Conservation (phyloP, 1,140 invertebrate species). For the Drosophila setifemur region DNA sequence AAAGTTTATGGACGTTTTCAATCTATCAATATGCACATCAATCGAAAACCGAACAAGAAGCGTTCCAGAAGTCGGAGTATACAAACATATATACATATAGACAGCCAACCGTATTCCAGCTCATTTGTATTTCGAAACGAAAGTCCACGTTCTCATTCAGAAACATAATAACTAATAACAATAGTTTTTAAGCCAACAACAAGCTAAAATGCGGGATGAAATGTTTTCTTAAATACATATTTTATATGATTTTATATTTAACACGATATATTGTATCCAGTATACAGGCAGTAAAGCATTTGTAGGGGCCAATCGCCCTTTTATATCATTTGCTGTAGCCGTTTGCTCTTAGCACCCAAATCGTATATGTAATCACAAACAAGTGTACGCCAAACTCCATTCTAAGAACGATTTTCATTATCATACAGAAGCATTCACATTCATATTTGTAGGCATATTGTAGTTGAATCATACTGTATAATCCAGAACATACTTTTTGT, state of each 20-base stretch:
- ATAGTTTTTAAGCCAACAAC: conserved; percentile 42
- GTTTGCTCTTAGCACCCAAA: conserved; percentile 2
- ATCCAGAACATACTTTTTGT: conserved; percentile 48
- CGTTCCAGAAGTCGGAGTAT: conserved; percentile 54
- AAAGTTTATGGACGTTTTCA: conserved; percentile 46
- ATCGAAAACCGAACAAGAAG: conserved; percentile 52
- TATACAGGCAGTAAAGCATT: conserved; percentile 18
- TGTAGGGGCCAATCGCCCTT: conserved; percentile 2
- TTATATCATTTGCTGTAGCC: conserved; percentile 7
- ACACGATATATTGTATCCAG: conserved; percentile 13
- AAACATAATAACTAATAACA: conserved; percentile 22
- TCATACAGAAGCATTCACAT: conserved; percentile 19
- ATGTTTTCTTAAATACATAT: conserved; percentile 45
- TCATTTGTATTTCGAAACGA: conserved; percentile 49
- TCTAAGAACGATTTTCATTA: conserved; percentile 49
- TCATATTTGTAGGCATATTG: conserved; percentile 59
- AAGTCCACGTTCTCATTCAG: conserved; percentile 37
- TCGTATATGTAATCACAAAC: conserved; percentile 19
- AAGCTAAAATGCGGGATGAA: conserved; percentile 36
- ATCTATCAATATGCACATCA: conserved; percentile 62
- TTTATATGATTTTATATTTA: conserved; percentile 40
- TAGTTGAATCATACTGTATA: conserved; percentile 58
- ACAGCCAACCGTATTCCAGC: conserved; percentile 69
- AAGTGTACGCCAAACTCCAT: conserved; percentile 38
- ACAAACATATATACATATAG: conserved; percentile 28